A percentile compares a stretch with the other conserved stretches of the same genome.
phyloP scores from a whole-genome alignment of 2,797 vertebrate species.

The Bufotes viridis region DNA sequence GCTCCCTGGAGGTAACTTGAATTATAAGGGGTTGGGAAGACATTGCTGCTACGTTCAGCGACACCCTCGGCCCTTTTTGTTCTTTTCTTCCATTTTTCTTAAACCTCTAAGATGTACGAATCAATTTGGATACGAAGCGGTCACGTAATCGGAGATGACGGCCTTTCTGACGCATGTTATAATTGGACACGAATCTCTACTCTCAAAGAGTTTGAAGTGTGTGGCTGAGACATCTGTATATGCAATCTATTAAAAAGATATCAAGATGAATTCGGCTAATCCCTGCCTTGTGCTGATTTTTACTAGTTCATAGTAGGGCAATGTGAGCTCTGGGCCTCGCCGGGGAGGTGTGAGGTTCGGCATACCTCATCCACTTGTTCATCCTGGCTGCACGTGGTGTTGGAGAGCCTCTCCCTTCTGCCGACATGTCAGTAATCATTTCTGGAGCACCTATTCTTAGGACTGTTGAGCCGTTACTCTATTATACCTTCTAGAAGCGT shows the following conservation, averaged over 20 bases:
- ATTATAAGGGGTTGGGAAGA: slow-evolving; percentile 81
- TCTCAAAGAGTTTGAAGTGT: slow-evolving; percentile 87
- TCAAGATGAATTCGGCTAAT: slow-evolving; percentile 78
- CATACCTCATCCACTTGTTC: background rate
- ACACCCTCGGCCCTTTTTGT: slow-evolving; percentile 79
- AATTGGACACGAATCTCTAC: slow-evolving; percentile 85
- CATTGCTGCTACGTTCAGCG: slow-evolving; percentile 86
- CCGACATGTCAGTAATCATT: no score
- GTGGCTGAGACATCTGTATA: slow-evolving; percentile 93
- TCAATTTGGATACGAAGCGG: slow-evolving; percentile 82
- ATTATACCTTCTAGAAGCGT: no score
- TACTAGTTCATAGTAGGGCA: no score
- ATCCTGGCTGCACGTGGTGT: no score
- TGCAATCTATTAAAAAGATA: slow-evolving; percentile 87
- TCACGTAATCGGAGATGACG: slow-evolving; percentile 83
- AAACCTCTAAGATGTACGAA: slow-evolving; percentile 85
- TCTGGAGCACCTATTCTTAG: no score
- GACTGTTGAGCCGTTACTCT: no score
- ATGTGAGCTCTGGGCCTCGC: no score
- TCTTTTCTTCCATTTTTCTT: slow-evolving; percentile 70
- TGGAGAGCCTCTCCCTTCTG: no score
- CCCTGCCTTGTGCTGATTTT: slow-evolving; percentile 67
- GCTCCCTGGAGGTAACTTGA: slow-evolving; percentile 82
- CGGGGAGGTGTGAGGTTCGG: background rate
- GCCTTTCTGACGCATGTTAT: slow-evolving; percentile 86